Conservation (phyloP, 2,113 vertebrate genomes). For the Crotalus horridus region DNA sequence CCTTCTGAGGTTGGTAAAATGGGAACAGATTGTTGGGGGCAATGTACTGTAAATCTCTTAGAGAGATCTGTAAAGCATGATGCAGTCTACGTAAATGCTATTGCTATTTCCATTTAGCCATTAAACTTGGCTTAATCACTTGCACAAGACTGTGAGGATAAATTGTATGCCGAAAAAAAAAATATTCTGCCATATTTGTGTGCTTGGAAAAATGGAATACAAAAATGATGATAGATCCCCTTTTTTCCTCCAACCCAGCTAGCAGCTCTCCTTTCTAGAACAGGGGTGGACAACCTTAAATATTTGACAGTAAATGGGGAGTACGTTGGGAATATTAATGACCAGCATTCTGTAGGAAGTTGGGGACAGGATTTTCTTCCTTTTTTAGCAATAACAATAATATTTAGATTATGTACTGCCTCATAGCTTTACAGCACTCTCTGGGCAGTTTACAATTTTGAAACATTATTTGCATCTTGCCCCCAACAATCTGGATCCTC, state of each 20-base stretch:
- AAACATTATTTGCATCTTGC: background rate
- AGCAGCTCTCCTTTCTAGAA: background rate
- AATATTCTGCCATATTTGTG: background rate
- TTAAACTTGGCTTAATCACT: background rate
- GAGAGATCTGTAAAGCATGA: background rate
- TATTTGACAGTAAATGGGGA: background rate
- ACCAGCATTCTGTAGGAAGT: background rate
- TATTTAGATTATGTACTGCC: background rate
- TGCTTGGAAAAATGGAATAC: background rate
- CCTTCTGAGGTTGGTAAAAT: background rate
- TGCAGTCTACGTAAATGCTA: background rate
- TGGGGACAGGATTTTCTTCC: background rate
- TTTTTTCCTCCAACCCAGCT: background rate
- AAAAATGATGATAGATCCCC: background rate
- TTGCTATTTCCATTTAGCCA: background rate
- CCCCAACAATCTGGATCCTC: too few relatives aligned
- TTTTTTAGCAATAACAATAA: background rate
- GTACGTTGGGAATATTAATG: background rate
- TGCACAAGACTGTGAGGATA: background rate
- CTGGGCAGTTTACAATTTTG: background rate
- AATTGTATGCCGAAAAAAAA: background rate
- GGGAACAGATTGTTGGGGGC: too few relatives aligned
- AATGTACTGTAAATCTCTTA: background rate
- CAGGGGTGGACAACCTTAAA: background rate
- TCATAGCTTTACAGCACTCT: background rate